Evolutionary conservation across 2,113 vertebrate species (phyloP).

Genomic region (Hylia prasina): DNA sequence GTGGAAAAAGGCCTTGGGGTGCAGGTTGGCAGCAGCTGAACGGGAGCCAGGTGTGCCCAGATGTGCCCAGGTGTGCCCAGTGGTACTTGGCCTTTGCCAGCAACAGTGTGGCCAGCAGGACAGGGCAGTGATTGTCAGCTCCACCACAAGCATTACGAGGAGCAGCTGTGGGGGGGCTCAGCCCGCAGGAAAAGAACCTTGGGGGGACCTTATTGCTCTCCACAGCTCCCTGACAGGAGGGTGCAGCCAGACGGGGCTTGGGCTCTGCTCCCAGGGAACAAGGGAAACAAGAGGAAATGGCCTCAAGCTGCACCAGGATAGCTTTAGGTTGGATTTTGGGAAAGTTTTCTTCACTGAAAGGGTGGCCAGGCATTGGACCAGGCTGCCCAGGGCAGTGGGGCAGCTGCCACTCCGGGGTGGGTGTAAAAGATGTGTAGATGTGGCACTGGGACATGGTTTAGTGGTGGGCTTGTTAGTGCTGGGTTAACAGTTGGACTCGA

Average conservation of each 20-base stretch:
- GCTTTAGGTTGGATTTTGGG: not conserved
- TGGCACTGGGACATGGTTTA: not conserved
- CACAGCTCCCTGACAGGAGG: not conserved
- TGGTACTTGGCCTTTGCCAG: not conserved
- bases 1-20: not conserved
- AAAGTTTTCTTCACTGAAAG: not conserved
- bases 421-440: not conserved
- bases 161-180: not conserved
- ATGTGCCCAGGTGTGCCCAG: not conserved
- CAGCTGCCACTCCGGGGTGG: not conserved
- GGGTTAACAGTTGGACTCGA: not conserved
- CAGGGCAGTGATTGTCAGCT: no score
- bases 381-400: not conserved
- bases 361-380: not conserved
- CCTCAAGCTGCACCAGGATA: not conserved
- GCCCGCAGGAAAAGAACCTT: not conserved
- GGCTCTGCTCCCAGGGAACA: not conserved
- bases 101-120: not conserved
- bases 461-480: not conserved
- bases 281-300: not conserved
- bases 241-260: not conserved
- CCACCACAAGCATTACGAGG: not conserved
- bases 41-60: not conserved
- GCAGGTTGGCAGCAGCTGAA: not conserved
- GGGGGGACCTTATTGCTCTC: no score